Evolutionary conservation across 2,113 vertebrate genomes (phyloP).

Genomic region (Candoia aspera): DNA sequence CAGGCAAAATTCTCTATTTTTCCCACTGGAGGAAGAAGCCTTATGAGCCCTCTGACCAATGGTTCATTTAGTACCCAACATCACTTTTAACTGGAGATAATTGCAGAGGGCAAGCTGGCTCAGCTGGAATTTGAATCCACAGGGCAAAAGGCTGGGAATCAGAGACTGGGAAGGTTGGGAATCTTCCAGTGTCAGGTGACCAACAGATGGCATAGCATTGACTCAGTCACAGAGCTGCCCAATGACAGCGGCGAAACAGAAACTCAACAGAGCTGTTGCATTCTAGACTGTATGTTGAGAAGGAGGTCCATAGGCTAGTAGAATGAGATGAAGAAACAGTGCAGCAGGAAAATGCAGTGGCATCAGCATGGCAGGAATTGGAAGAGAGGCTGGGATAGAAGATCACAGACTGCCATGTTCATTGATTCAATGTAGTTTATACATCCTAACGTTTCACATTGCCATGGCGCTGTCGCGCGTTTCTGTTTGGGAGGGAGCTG

Average conservation of each 20-base stretch:
- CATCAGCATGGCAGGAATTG: neutral
- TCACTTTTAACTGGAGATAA: neutral
- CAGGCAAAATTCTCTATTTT: neutral
- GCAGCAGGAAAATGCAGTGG: neutral
- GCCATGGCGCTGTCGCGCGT: too few relatives aligned
- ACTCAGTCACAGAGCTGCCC: neutral
- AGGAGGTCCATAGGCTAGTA: neutral
- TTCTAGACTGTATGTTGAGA: neutral
- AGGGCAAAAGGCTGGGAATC: neutral
- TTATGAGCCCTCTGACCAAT: neutral
- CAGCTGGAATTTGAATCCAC: neutral
- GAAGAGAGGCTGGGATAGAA: neutral
- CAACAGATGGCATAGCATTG: neutral
- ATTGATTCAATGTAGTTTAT: too few relatives aligned
- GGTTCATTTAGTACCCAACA: neutral
- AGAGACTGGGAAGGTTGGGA: neutral
- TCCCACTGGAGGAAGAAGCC: neutral
- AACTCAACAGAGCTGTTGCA: neutral
- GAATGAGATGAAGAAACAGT: neutral
- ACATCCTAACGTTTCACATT: too few relatives aligned
- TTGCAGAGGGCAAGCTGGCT: neutral
- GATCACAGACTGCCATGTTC: too few relatives aligned
- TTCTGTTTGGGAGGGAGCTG: too few relatives aligned
- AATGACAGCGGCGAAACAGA: neutral
- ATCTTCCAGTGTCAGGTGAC: neutral